Conservation (phyloP, 53 echinoderm and acorn worm genomes). For the Holothuria leucospilota region DNA sequence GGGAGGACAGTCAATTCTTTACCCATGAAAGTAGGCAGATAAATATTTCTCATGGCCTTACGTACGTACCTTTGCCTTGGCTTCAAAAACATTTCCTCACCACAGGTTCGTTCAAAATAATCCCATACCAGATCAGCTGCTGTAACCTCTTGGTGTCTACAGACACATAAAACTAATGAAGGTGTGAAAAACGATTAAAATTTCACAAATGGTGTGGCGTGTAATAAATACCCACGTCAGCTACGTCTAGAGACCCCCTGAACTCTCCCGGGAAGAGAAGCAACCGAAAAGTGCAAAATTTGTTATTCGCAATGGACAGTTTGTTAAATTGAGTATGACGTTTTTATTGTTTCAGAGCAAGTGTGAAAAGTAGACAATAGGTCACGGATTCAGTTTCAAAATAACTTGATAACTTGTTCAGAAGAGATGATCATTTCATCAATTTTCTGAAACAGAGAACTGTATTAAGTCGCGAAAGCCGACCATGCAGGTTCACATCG, state of each 20-base stretch:
- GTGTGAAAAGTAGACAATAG: conserved; percentile 35
- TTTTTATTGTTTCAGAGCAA: conserved; percentile 24
- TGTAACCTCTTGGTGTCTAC: not conserved
- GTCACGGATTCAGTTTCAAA: not conserved
- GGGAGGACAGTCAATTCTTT: too few relatives aligned
- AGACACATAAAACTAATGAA: conserved; percentile 19
- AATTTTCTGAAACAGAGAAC: too few relatives aligned
- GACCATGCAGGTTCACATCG: too few relatives aligned
- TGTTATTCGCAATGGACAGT: conserved; percentile 28
- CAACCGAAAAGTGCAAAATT: conserved; percentile 11
- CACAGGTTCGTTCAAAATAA: too few relatives aligned
- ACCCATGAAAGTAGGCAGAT: too few relatives aligned
- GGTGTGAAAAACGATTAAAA: conserved; percentile 24
- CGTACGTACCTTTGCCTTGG: too few relatives aligned
- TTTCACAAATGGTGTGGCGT: conserved; percentile 15
- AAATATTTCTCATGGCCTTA: too few relatives aligned
- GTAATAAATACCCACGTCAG: conserved; percentile 6
- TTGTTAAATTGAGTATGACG: not conserved
- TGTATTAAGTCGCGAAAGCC: too few relatives aligned
- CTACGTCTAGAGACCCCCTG: not conserved
- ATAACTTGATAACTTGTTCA: too few relatives aligned
- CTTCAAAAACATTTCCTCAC: too few relatives aligned
- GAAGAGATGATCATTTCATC: too few relatives aligned
- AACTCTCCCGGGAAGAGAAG: not conserved
- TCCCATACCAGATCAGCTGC: too few relatives aligned